These are phyloP conservation scores for Adoxophyes honmai DNA, from an alignment of 1,140 invertebrate genomes.

Conservation along the genomic window DNA sequence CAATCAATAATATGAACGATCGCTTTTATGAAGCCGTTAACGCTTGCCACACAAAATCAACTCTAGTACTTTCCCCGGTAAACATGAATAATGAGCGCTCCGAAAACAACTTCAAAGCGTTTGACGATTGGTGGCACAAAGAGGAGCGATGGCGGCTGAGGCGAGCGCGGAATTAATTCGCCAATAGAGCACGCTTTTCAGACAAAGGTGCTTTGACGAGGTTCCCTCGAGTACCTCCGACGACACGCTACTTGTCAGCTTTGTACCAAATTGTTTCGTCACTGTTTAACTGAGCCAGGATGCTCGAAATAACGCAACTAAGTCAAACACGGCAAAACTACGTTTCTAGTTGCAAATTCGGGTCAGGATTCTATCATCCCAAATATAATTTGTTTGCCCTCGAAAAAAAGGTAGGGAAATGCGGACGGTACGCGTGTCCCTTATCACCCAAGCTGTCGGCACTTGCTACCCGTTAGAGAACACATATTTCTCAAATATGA, in stretches of 20 bases:
- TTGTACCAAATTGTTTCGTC: slow-evolving; percentile 24
- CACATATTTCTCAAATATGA: too few species aligned
- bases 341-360: too few species aligned
- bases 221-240: slow-evolving; percentile 23
- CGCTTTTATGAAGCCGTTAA: neutral
- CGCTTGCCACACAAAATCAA: neutral
- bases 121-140: slow-evolving; percentile 33
- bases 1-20: neutral
- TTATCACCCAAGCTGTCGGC: too few species aligned
- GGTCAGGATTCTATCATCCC: too few species aligned
- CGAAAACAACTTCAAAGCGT: slow-evolving; percentile 35
- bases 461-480: too few species aligned
- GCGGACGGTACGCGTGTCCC: too few species aligned
- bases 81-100: slow-evolving; percentile 21
- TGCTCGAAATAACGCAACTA: slow-evolving; percentile 7
- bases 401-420: too few species aligned
- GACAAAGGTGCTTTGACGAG: slow-evolving; percentile 39
- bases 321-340: neutral
- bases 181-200: slow-evolving; percentile 43
- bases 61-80: neutral
- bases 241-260: slow-evolving; percentile 17
- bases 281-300: slow-evolving; percentile 16
- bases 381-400: too few species aligned
- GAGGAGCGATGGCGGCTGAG: slow-evolving; percentile 25
- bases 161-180: slow-evolving; percentile 48